These are phyloP conservation scores for Rousettus madagascariensis DNA, from an alignment of 2,797 vertebrate genomes.

Conservation along the genomic window DNA sequence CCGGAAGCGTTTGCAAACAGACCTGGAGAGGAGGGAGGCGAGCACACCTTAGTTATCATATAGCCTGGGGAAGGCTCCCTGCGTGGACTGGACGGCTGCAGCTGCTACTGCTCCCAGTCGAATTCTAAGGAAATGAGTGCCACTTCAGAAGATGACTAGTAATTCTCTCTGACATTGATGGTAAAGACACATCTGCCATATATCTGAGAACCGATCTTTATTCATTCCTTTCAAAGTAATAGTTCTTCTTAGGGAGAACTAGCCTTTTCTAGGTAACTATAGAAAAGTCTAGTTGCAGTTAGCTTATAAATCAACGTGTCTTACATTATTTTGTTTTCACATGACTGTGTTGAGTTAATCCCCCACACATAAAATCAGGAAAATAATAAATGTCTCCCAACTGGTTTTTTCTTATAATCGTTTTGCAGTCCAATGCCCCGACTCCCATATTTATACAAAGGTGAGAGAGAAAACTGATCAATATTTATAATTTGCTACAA, in stretches of 20 bases:
- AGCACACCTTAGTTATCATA: background rate
- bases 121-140: background rate
- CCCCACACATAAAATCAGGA: background rate
- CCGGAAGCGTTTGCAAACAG: background rate
- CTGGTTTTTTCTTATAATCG: background rate
- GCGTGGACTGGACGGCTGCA: background rate
- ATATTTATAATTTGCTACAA: constrained; percentile 60
- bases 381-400: background rate
- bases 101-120: no score
- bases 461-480: constrained; percentile 52
- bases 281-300: background rate
- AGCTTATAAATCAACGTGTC: background rate
- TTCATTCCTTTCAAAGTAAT: background rate
- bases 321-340: background rate
- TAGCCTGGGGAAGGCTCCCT: rapidly evolving
- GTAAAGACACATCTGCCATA: background rate
- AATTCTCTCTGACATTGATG: background rate
- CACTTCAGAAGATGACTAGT: background rate
- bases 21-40: background rate
- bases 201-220: background rate
- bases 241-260: background rate
- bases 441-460: constrained; percentile 24
- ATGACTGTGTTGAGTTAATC: background rate
- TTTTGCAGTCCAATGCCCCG: background rate
- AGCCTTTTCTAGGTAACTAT: background rate